phyloP scores from a whole-genome alignment of 1,140 invertebrate genomes.

The Rhagoletis pomonella region DNA sequence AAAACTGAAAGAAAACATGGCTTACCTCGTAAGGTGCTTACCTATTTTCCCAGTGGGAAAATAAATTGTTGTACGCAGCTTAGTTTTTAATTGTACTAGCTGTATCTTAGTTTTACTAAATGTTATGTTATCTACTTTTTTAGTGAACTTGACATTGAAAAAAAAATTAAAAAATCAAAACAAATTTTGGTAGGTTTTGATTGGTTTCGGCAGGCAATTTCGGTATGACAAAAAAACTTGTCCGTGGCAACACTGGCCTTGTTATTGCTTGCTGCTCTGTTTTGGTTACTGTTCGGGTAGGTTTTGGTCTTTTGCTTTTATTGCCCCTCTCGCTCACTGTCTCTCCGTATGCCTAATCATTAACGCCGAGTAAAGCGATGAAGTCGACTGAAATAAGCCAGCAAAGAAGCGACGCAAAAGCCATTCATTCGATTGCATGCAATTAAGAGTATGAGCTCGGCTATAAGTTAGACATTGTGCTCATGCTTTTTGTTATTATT shows the following conservation, averaged over 20 bases:
- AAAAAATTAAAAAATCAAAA: too few relatives aligned
- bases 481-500: not conserved
- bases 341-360: not conserved
- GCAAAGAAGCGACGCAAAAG: not conserved
- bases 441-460: constrained; percentile 7
- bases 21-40: too few relatives aligned
- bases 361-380: not conserved
- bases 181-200: too few relatives aligned
- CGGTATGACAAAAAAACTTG: not conserved
- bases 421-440: not conserved
- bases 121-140: too few relatives aligned
- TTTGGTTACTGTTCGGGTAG: constrained; percentile 48
- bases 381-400: not conserved
- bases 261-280: not conserved
- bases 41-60: too few relatives aligned
- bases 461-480: not conserved
- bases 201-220: too few relatives aligned
- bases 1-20: too few relatives aligned
- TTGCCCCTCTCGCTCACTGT: not conserved
- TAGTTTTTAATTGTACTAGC: too few relatives aligned
- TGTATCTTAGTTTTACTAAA: too few relatives aligned
- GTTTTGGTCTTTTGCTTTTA: constrained; percentile 46
- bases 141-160: too few relatives aligned
- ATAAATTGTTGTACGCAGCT: too few relatives aligned
- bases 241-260: not conserved